A percentile compares a stretch with the other conserved stretches of the same genome.
phyloP scores from a whole-genome alignment of 2,888 invertebrate species.

The Parnassius smintheus region DNA sequence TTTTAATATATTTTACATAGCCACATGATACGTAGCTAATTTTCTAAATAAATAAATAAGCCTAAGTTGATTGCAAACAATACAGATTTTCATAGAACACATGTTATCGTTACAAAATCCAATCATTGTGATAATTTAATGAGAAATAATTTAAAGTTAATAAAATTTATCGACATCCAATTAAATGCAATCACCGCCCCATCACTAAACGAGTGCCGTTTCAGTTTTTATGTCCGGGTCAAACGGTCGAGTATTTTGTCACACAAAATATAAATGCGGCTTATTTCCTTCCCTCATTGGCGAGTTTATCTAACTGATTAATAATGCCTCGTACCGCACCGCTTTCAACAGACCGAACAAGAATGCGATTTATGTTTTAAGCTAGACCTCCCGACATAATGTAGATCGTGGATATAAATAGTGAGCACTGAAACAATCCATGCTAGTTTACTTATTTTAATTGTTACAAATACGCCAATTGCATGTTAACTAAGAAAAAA shows the following conservation, averaged over 20 bases:
- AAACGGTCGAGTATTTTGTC: slow-evolving; percentile 80
- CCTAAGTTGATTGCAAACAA: too few relatives aligned
- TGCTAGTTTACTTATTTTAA: too few relatives aligned
- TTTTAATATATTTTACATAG: too few relatives aligned
- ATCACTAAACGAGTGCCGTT: slow-evolving; percentile 57
- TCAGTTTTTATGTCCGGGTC: slow-evolving; percentile 79
- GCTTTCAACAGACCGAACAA: slow-evolving; percentile 54
- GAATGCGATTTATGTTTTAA: slow-evolving; percentile 31
- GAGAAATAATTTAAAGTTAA: too few relatives aligned
- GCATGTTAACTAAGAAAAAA: too few relatives aligned
- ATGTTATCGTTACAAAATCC: too few relatives aligned
- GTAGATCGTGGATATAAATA: neutral
- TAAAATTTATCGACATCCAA: neutral
- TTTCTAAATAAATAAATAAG: too few relatives aligned
- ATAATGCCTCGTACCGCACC: slow-evolving; percentile 57
- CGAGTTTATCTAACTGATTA: slow-evolving; percentile 77
- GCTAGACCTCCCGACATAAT: neutral
- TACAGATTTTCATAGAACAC: too few relatives aligned
- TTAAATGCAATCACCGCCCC: slow-evolving; percentile 24
- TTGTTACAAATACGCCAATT: too few relatives aligned
- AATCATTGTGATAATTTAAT: too few relatives aligned
- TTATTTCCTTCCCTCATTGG: slow-evolving; percentile 79
- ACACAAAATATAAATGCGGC: slow-evolving; percentile 80
- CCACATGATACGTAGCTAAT: too few relatives aligned
- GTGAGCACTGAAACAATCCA: too few relatives aligned